Evolutionary conservation across 2,797 vertebrate species (phyloP).

Genomic region (Neosalanx taihuensis): DNA sequence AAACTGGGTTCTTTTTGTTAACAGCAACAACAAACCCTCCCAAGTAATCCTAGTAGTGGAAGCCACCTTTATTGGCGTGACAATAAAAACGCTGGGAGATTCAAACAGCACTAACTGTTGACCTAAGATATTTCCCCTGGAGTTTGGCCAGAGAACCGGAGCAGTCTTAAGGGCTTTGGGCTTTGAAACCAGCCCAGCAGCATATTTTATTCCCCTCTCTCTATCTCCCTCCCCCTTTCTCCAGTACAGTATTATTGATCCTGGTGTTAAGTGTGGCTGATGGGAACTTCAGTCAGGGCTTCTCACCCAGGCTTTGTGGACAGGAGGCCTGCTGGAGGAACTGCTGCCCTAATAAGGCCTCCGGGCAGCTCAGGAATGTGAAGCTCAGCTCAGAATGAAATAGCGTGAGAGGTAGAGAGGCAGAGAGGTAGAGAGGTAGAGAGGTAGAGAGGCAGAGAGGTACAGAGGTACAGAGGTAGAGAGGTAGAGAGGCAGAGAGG

Average conservation of each 20-base stretch:
- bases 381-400: too few species aligned
- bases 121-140: slow-evolving; percentile 15
- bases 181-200: slow-evolving; percentile 12
- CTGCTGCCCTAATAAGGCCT: too few species aligned
- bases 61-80: not conserved
- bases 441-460: too few species aligned
- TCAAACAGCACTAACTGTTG: slow-evolving; percentile 25
- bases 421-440: too few species aligned
- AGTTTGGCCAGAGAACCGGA: slow-evolving; percentile 6
- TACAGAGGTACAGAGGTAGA: too few species aligned
- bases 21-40: not conserved
- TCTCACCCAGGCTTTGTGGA: not conserved
- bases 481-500: too few species aligned
- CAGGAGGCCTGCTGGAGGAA: not conserved
- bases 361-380: too few species aligned
- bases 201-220: slow-evolving; percentile 4
- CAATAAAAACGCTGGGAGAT: not conserved
- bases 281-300: not conserved
- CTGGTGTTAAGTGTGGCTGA: slow-evolving; percentile 21
- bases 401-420: too few species aligned
- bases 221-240: too few species aligned
- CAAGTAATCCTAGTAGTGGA: not conserved
- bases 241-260: slow-evolving; percentile 18
- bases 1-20: not conserved
- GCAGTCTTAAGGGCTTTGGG: slow-evolving; percentile 4